phyloP scores from a whole-genome alignment of 2,888 invertebrate species.

The Leptogaster cylindrica region DNA sequence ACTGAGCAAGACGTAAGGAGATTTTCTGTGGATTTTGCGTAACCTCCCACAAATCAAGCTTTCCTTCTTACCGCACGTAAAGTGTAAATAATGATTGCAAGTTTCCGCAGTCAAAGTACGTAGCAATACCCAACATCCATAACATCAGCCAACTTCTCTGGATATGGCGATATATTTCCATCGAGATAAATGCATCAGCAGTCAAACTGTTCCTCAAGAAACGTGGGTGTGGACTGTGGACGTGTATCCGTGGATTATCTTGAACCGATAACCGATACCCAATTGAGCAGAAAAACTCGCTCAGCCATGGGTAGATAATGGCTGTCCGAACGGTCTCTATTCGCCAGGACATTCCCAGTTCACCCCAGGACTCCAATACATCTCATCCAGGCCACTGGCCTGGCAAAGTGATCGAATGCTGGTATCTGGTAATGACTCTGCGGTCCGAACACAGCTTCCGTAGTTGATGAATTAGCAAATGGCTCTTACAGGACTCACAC shows the following conservation, averaged over 20 bases:
- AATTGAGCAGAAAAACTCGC: constrained; percentile 21
- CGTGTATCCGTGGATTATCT: constrained; percentile 11
- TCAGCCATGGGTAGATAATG: constrained; percentile 22
- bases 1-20: too few relatives aligned
- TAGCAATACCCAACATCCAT: neutral
- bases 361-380: neutral
- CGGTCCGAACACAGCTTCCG: neutral
- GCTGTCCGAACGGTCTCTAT: constrained; percentile 1
- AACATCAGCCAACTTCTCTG: neutral
- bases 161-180: constrained; percentile 21
- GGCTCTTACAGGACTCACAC: too few relatives aligned
- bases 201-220: constrained; percentile 1
- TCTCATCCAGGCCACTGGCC: neutral
- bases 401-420: constrained; percentile 7
- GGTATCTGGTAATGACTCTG: constrained; percentile 13
- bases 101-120: neutral
- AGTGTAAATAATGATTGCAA: neutral
- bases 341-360: neutral
- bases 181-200: constrained; percentile 20
- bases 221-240: neutral
- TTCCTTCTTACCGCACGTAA: neutral
- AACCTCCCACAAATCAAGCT: too few relatives aligned
- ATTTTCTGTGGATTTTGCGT: too few relatives aligned
- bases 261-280: constrained; percentile 24
- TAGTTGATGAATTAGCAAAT: too few relatives aligned